Base-by-base conservation (phyloP, 2,797 vertebrate species). In the Lagocephalus sceleratus region DNA sequence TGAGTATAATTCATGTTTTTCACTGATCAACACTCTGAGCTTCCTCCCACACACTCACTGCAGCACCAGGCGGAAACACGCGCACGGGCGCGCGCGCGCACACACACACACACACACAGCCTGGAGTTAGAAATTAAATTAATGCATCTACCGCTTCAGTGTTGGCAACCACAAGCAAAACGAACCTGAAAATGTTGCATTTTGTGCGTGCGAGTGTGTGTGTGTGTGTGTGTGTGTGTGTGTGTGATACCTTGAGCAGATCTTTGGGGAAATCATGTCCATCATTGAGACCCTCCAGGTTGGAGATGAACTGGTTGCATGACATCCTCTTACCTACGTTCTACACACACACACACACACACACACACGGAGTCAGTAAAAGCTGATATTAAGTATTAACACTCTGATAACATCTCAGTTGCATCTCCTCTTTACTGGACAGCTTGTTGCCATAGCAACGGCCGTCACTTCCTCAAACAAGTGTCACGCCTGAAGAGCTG, bases 261-360 rank as follows among this genome's bases (percentile, higher is more conserved):
- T 98, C 95, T 87, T 88, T 94, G n/a, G 94, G 92, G 68, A 98
- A 99, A 73, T 99, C 93, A 56, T 92, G 91, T 12, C 95, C 94
- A 55, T 92, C 86, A 5, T 98, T 98, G 70, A 98, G 92, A 49
- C 96, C 95, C 64, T 95, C 93, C 70, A 99, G 77, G 85, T 99
- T 98, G 63, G 89, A 78, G 78, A 99, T 92, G 83, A 99, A 99
- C 86, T 98, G 95, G 0, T 76, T 87, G 69, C 94, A 94, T 72
- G 96, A 95, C 96, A 98, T 98, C 84, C 93, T 92, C 84, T 97
- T 98, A 47, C 96, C 97, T 17, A 98, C 90, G 47, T 98, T 99
- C 97, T 98, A 44, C 41, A 75, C 48, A 46, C 45, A 71, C 48
- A 67, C 17, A 60, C 45, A 51, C 56, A 57, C 48, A 47, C 32